Base-by-base conservation (phyloP, 2,888 invertebrate species). In the Apoda limacodes region DNA sequence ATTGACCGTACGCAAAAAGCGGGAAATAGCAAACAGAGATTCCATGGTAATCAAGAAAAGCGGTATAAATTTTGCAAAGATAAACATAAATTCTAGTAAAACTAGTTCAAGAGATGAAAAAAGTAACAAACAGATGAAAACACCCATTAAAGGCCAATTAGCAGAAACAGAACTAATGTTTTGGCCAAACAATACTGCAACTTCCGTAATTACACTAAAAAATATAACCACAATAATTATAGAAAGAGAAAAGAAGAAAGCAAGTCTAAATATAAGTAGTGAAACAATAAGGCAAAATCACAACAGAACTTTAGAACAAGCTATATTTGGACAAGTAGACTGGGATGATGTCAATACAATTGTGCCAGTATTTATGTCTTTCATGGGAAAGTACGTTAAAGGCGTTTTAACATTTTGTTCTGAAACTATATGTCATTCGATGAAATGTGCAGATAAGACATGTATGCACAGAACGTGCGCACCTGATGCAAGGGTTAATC, bases 371-470 rank as follows among this genome's bases (percentile, higher is more conserved):
- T 72, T 78, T 34, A 55, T 72, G 45, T 71, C 74, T 6, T 74
- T 75, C 37, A 57, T 76, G 5, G 80, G 80, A 7, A 80, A 80
- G 61, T 71, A 80, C 40, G 56, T 72, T n/a, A 59, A 45, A 32
- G 78, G 78, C 11, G 50, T 64, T 27, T 45, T 80, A 42, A 75
- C 78, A 22, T 69, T 78, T 40, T 80, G 78, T 40, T 75, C 78
- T 3, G 49, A 66, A 32, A 58, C 40, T 25, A 45, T 59, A 40
- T 80, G 78, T 34, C 72, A 71, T 44, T 80, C 80, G 14, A 68
- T 78, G 61, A 75, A 75, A 45, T 80, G 80, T 39, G 52, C 45
- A 6, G 51, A 69, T 22, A 72, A 74, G 48, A 49, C 41, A 7
- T 80, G 78, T 37, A 34, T 61, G 2, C 66, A 75, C 35, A 66